A percentile compares a stretch with the other conserved stretches of the same genome.
Conservation (phyloP, 2,113 vertebrate species). For the Pithys albifrons region DNA sequence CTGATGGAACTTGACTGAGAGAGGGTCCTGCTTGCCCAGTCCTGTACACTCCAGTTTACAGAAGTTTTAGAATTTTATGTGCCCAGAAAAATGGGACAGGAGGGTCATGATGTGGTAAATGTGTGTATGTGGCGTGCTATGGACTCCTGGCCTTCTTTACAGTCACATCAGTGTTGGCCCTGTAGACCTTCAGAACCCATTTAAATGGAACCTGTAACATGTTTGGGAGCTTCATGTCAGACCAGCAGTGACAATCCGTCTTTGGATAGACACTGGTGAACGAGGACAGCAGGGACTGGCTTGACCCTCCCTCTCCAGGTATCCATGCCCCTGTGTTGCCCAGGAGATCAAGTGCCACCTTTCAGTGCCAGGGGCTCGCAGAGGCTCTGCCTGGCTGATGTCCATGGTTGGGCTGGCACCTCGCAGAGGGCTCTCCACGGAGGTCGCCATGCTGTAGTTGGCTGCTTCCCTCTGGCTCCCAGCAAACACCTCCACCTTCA, state of each 20-base stretch:
- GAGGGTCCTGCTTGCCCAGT: too few relatives aligned
- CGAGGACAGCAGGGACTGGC: background rate
- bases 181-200: background rate
- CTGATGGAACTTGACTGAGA: too few relatives aligned
- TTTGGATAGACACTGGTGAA: background rate
- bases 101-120: background rate
- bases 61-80: background rate
- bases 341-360: conserved; percentile 68
- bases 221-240: fast-evolving
- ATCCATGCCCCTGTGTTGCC: background rate
- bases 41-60: background rate
- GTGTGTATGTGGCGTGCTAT: background rate
- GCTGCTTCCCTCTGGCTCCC: conserved; percentile 52
- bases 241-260: background rate
- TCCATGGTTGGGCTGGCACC: conserved; percentile 52
- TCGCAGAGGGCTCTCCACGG: conserved; percentile 37
- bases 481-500: conserved; percentile 39
- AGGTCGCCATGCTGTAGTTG: conserved; percentile 45
- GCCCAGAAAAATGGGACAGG: background rate
- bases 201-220: background rate
- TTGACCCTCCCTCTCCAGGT: background rate
- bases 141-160: background rate
- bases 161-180: background rate
- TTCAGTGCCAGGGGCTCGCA: conserved; percentile 77
- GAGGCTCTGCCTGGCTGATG: conserved; percentile 72